Base-by-base conservation (phyloP, 2,888 invertebrate species). In the Eupeodes luniger region DNA sequence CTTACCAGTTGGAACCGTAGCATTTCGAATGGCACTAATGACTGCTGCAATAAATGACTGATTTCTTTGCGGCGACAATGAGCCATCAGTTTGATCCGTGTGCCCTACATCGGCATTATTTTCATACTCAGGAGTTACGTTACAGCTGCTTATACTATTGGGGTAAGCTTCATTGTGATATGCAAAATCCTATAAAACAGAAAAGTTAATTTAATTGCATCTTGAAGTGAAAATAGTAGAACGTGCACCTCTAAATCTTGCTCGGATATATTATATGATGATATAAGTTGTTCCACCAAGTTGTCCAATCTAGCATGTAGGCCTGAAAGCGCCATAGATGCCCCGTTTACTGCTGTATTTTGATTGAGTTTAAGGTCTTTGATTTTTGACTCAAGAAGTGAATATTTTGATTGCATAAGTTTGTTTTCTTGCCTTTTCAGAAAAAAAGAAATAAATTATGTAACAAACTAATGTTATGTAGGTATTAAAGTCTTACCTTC, bases 131-230 rank as follows among this genome's bases (percentile, higher is more conserved):
- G 96, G 96, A 61, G 96, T 96, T 11, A 95, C 95, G 53, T 96
- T 96, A 76, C 95, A 94, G 91, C 96, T 95, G 91, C 96, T 96
- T 92, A 96, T 96, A 92, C 96, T 96, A 91, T 95, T 95, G 91
- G 96, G 96, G 92, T 96, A 96, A 0, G 95, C 96, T 92, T 97
- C 97, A 91, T 97, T 97, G 92, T 97, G 96, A 93, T 96, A 97
- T 90, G 97, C 96, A 81, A 96, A 96, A 91, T 97, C 96, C 96
- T 96, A 90, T n/a, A 90, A 88, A 81, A 89, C 81, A 90, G 85
- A 47, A 59, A 83, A 19, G 11, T 44, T 11, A 19, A 12, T 57
- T 44, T n/a, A 72, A 12, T 40, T 47, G 5, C 0, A 14, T 1
- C 5, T 49, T 4, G 5, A 49, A 49, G 19, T 2, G 0, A 4